Evolutionary conservation across 2,797 vertebrate species (phyloP).

Genomic region (Malacoraja senta): DNA sequence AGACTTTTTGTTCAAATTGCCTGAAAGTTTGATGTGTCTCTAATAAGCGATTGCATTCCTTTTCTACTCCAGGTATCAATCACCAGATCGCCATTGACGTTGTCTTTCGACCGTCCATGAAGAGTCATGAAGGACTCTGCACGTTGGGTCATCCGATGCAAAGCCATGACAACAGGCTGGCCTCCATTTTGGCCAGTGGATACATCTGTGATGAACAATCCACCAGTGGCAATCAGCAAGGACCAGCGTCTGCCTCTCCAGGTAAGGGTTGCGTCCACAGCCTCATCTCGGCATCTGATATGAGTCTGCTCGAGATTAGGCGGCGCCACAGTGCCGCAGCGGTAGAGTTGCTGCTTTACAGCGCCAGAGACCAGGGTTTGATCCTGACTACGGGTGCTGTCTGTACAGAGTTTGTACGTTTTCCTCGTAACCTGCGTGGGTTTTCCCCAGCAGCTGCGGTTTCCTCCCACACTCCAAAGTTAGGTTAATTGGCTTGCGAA

Average conservation of each 20-base stretch:
- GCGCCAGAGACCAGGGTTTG: too few relatives aligned
- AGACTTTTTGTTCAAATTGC: background rate
- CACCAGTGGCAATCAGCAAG: conserved; percentile 43
- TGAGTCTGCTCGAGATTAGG: too few relatives aligned
- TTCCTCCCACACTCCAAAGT: too few relatives aligned
- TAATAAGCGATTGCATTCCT: background rate
- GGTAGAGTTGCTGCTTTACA: too few relatives aligned
- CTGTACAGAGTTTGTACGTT: too few relatives aligned
- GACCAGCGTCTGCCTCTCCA: conserved; percentile 51
- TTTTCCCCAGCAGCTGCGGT: too few relatives aligned
- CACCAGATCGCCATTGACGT: conserved; percentile 71
- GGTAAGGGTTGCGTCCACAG: conserved; percentile 53
- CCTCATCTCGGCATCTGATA: too few relatives aligned
- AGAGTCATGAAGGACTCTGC: conserved; percentile 63
- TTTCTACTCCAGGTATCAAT: conserved; percentile 69
- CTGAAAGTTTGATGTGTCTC: background rate
- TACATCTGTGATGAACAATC: conserved; percentile 49
- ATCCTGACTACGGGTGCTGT: too few relatives aligned
- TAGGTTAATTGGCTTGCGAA: too few relatives aligned
- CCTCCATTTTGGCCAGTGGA: conserved; percentile 62
- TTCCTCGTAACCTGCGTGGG: too few relatives aligned
- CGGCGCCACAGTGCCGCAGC: too few relatives aligned
- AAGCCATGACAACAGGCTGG: conserved; percentile 57
- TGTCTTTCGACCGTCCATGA: conserved; percentile 61
- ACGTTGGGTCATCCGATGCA: conserved; percentile 51